These are phyloP conservation scores for Tetragnatha versicolor DNA, from an alignment of 1,140 invertebrate species.

Conservation along the genomic window DNA sequence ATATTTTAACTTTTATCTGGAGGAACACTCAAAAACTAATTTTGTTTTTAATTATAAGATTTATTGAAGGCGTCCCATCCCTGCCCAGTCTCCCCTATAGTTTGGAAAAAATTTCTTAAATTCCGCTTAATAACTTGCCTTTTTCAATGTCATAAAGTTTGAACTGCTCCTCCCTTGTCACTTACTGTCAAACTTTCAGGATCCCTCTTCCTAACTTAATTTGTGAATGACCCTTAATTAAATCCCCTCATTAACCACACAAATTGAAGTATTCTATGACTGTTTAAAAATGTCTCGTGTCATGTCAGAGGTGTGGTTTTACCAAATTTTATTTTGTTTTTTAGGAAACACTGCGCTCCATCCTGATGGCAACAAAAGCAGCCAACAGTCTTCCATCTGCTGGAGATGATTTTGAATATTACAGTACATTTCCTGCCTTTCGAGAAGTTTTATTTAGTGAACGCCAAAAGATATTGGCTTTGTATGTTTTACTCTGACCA, in stretches of 20 bases:
- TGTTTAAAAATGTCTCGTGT: neutral
- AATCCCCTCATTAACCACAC: neutral
- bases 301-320: neutral
- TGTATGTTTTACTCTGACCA: constrained; percentile 64
- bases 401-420: constrained; percentile 74
- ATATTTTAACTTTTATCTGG: too few species aligned
- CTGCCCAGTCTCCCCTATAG: too few species aligned
- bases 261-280: neutral
- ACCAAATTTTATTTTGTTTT: constrained; percentile 42
- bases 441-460: constrained; percentile 70
- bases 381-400: constrained; percentile 73
- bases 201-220: neutral
- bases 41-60: too few species aligned
- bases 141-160: neutral
- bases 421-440: constrained; percentile 75
- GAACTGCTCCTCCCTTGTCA: neutral
- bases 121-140: neutral
- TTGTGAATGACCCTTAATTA: neutral
- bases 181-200: neutral
- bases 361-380: constrained; percentile 73
- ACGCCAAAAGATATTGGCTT: constrained; percentile 67
- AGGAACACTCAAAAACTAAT: too few species aligned
- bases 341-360: constrained; percentile 60
- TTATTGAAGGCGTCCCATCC: too few species aligned
- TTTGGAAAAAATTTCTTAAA: too few species aligned